These are phyloP conservation scores for Pampus argenteus DNA, from an alignment of 2,797 vertebrate genomes.

Conservation along the genomic window DNA sequence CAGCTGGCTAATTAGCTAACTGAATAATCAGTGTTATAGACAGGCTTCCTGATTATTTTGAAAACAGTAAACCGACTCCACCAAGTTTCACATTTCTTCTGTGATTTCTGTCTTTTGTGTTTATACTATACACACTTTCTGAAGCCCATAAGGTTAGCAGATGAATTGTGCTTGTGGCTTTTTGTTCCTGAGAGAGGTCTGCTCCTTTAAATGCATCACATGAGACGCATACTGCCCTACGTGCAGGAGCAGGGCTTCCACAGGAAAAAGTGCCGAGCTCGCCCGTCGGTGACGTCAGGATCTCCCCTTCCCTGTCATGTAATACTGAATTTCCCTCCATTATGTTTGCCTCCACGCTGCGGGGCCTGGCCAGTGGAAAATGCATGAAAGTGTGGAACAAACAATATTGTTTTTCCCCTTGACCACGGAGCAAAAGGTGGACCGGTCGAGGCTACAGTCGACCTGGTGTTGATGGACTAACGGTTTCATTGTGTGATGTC, in stretches of 20 bases:
- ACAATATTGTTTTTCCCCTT: constrained; percentile 71
- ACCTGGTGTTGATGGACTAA: constrained; percentile 41
- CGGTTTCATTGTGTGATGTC: constrained; percentile 30
- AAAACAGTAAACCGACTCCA: neutral
- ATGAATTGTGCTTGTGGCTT: neutral
- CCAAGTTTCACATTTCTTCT: constrained; percentile 1
- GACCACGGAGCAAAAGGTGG: constrained; percentile 28
- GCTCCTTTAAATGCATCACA: constrained; percentile 42
- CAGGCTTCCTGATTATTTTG: too few relatives aligned
- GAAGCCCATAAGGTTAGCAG: constrained; percentile 21
- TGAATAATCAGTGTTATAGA: too few relatives aligned
- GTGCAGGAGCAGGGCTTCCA: constrained; percentile 54
- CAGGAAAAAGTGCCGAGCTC: constrained; percentile 63
- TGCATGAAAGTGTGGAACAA: constrained; percentile 77
- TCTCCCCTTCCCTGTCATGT: constrained; percentile 73
- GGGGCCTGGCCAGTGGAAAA: constrained; percentile 72
- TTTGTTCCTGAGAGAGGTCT: constrained; percentile 61
- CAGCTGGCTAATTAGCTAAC: too few relatives aligned
- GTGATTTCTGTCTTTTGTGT: neutral
- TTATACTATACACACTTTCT: neutral
- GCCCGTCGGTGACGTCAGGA: constrained; percentile 56
- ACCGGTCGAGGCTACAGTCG: constrained; percentile 33
- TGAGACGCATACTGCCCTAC: neutral
- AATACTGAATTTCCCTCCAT: constrained; percentile 78
- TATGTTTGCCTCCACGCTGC: constrained; percentile 64